Base-by-base conservation (phyloP, 2,113 vertebrate genomes). In the Typhlomys cinereus region DNA sequence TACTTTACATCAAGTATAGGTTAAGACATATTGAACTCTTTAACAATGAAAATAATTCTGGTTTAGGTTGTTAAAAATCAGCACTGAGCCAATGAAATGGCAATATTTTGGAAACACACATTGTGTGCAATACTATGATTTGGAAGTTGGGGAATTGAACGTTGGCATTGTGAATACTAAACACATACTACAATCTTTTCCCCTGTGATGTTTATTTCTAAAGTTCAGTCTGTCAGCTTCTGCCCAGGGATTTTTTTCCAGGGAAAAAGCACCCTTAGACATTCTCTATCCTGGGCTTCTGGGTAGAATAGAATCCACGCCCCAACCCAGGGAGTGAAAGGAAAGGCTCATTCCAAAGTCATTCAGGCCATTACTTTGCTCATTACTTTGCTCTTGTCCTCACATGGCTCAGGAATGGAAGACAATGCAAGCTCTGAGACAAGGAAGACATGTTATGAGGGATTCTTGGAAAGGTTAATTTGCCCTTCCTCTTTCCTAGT, bases 91-190 rank as follows among this genome's bases (percentile, higher is more conserved):
- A 23, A 54, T 11, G 46, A 15, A 14, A 64, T 11, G 31, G 67
- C 7, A 64, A n/a, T 57, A 64, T 74, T 88, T 96, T 78, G 70
- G 64, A 44, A 83, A 64, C 23, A 75, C 29, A 73, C 66, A 61
- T 31, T 73, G 13, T 76, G 9, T 48, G 4, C 52, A 75, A 41
- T 67, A 82, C 78, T 71, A 29, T 61, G 9, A 11, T 23, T 73
- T n/a, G 39, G 41, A 7, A 23, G 8, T 3, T 64, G 6, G 57
- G 46, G n/a, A n/a, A 62, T 34, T 52, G 27, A 73, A 52, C 36
- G 25, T 6, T 52, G 29, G 44, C 9, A 44, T 52, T 36, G 54
- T 31, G 69, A 74, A 52, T 54, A 14, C 36, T 83, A 54, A 52
- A 69, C 36, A 62, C 8, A 50, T 29, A 29, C 39, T 88, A 20